Base-by-base conservation (phyloP, 2,888 invertebrate genomes). In the Caenorhabditis auriculariae region DNA sequence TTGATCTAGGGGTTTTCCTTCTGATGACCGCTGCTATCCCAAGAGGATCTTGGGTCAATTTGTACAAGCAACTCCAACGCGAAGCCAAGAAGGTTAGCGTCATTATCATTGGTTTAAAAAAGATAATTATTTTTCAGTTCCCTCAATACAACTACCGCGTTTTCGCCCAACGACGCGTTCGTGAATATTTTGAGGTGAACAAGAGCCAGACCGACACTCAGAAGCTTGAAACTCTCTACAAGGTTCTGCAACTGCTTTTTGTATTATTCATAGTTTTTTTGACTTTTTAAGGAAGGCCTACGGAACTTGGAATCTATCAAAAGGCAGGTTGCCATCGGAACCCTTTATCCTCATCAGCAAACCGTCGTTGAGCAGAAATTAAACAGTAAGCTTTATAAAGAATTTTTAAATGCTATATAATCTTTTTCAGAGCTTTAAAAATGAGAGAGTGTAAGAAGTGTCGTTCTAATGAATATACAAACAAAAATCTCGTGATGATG, bases 401-500 rank as follows among this genome's bases (percentile, higher is more conserved):
- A 53, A 12, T 37, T 23, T 23, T 29, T 49, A 27, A 27, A 12
- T 29, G 2, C 29, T 4, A 2, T 28, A 29, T n/a, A 27, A 42
- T 51, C 29, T 39, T 3, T 24, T 15, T 5, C 23, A 26, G 19
- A 23, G 23, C 4, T 4, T 28, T 17, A 12, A 69, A 54, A 41
- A 76, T 76, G 76, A 72, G 74, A 21, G 89, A 88, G 89, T 93
- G 95, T 85, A 94, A 94, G 63, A 88, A 93, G 83, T 96, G 96
- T 85, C 93, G 93, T 86, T 93, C 94, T 37, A 92, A 84, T 45
- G 95, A 95, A 85, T 95, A 94, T 82, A 88, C 94, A 83, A 96
- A 96, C 85, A 95, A 95, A 32, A 91, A 91, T 0, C 84, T 98
- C 53, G 93, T 93, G 82, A 87, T 98, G 86, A 90, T 96, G 91